phyloP scores from a whole-genome alignment of 2,888 invertebrate genomes.

The Formica aserva region DNA sequence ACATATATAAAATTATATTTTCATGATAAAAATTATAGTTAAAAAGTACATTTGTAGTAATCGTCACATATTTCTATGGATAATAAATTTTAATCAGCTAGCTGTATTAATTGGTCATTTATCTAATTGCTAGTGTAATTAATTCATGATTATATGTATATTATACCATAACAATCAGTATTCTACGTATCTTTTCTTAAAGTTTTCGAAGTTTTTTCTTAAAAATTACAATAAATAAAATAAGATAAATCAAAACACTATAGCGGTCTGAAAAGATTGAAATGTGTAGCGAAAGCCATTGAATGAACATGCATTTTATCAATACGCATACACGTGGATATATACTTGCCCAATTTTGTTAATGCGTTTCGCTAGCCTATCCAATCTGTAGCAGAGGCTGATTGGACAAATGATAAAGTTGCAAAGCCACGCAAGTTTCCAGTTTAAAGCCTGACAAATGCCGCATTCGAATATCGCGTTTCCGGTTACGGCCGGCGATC shows the following conservation, averaged over 20 bases:
- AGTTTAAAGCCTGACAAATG: conserved; percentile 63
- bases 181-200: neutral
- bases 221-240: neutral
- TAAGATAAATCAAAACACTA: neutral
- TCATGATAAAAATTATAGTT: neutral
- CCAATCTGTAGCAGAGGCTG: conserved; percentile 55
- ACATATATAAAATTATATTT: neutral
- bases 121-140: neutral
- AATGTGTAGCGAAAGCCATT: conserved; percentile 39
- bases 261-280: conserved; percentile 39
- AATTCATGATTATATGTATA: neutral
- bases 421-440: conserved; percentile 42
- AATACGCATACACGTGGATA: conserved; percentile 11
- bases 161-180: neutral
- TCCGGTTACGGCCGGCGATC: conserved; percentile 47
- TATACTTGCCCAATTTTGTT: conserved; percentile 67
- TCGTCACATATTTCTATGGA: neutral
- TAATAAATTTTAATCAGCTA: neutral
- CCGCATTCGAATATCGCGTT: conserved; percentile 51
- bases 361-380: conserved; percentile 66
- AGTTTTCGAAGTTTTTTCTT: neutral
- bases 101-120: neutral
- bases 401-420: conserved; percentile 60
- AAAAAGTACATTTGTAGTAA: neutral
- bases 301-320: neutral